Conservation (phyloP, 2,888 invertebrate genomes). For the Tipula confusa region DNA sequence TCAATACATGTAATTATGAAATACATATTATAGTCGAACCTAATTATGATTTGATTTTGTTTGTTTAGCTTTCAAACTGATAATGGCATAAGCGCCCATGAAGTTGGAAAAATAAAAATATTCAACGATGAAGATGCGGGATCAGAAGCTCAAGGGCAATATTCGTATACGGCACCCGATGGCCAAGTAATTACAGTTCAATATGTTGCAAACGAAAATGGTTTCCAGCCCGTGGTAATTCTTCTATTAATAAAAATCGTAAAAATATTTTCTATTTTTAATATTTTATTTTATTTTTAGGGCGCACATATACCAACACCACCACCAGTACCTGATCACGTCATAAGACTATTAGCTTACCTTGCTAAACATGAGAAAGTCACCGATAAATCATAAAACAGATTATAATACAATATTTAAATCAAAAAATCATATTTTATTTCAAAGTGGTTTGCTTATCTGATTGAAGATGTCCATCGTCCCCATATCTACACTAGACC, state of each 20-base stretch:
- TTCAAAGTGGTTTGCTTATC: too few species aligned
- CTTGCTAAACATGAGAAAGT: conserved; percentile 53
- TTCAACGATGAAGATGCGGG: conserved; percentile 63
- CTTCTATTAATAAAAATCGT: too few species aligned
- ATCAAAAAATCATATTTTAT: too few species aligned
- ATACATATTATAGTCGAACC: background rate
- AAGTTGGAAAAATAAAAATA: conserved; percentile 69
- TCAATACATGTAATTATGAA: background rate
- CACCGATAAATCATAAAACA: background rate
- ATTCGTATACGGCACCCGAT: conserved; percentile 66
- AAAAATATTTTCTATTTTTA: background rate
- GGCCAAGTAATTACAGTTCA: conserved; percentile 64
- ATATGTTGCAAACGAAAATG: conserved; percentile 69
- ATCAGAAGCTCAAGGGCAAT: conserved; percentile 63
- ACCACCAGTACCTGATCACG: conserved; percentile 71
- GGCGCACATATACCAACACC: conserved; percentile 72
- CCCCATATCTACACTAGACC: too few species aligned
- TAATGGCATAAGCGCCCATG: conserved; percentile 76
- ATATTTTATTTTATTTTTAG: background rate
- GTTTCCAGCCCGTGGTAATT: conserved; percentile 50
- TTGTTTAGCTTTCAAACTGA: conserved; percentile 68
- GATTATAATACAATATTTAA: background rate
- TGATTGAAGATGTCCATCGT: too few species aligned
- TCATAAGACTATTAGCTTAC: conserved; percentile 69
- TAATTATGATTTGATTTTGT: background rate